phyloP scores from a whole-genome alignment of 2,888 invertebrate species.

The Pantelozetes paolii region DNA sequence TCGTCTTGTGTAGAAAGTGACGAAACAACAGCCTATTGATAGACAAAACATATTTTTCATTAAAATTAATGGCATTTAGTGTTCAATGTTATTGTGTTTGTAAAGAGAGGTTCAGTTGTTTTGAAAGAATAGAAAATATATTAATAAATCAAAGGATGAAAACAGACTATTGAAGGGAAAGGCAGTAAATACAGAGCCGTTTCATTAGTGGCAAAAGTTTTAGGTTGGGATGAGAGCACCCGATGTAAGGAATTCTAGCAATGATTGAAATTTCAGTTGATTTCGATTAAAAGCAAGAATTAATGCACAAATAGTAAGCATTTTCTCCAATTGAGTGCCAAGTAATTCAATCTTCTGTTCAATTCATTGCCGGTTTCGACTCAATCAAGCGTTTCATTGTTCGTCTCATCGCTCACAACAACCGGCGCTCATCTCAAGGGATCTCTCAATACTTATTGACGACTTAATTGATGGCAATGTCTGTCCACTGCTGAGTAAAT shows the following conservation, averaged over 20 bases:
- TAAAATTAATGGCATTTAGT: not conserved
- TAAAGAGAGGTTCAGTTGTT: not conserved
- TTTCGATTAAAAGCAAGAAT: not conserved
- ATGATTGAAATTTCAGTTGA: not conserved
- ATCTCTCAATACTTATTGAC: conserved; percentile 20
- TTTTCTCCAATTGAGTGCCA: not conserved
- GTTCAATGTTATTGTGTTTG: not conserved
- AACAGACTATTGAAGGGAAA: not conserved
- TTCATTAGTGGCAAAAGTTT: not conserved
- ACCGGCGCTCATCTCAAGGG: conserved; percentile 4
- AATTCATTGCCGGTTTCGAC: conserved; percentile 5
- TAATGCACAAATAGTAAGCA: not conserved
- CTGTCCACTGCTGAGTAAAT: conserved; percentile 8
- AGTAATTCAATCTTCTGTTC: conserved; percentile 15
- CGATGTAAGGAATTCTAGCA: not conserved
- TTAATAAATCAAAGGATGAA: not conserved
- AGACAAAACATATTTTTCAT: not conserved
- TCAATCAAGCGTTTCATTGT: conserved; percentile 20
- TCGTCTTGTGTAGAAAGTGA: conserved; percentile 97
- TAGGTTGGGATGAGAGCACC: not conserved
- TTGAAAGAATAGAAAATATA: not conserved
- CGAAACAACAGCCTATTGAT: conserved; percentile 98
- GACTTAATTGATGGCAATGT: conserved; percentile 18
- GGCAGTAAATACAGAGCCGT: not conserved
- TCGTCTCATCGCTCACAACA: not conserved